Percentiles rank a stretch among this genome's conserved stretches.
Evolutionary conservation across 1,140 invertebrate genomes (phyloP).

Genomic region (Coptotermes formosanus): DNA sequence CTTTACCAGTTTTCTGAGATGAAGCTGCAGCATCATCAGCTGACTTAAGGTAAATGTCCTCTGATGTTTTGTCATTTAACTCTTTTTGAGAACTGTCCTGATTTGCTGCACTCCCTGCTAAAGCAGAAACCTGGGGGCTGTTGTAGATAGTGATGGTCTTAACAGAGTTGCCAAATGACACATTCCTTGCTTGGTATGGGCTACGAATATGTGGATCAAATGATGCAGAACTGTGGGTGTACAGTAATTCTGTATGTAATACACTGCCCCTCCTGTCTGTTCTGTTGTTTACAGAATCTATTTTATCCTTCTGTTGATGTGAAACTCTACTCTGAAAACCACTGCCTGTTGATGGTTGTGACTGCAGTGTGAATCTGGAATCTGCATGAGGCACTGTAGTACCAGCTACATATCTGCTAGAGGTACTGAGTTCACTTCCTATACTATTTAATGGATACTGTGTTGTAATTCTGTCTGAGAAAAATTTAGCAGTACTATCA

Average conservation of each 20-base stretch:
- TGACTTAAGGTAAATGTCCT: too few relatives aligned
- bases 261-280: neutral
- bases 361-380: neutral
- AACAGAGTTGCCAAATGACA: neutral
- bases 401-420: neutral
- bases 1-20: neutral
- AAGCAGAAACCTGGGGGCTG: neutral
- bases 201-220: neutral
- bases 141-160: neutral
- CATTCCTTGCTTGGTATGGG: neutral
- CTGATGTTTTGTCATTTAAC: neutral
- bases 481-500: neutral
- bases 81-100: neutral
- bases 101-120: neutral
- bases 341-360: neutral
- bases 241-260: neutral
- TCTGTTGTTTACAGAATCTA: neutral
- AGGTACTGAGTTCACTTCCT: too few relatives aligned
- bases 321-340: neutral
- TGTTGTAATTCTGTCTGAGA: neutral
- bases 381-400: neutral
- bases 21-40: neutral
- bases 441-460: neutral
- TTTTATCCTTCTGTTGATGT: neutral
- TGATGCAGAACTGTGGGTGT: neutral